phyloP scores from a whole-genome alignment of 2,113 vertebrate species.

The Marmota monax region DNA sequence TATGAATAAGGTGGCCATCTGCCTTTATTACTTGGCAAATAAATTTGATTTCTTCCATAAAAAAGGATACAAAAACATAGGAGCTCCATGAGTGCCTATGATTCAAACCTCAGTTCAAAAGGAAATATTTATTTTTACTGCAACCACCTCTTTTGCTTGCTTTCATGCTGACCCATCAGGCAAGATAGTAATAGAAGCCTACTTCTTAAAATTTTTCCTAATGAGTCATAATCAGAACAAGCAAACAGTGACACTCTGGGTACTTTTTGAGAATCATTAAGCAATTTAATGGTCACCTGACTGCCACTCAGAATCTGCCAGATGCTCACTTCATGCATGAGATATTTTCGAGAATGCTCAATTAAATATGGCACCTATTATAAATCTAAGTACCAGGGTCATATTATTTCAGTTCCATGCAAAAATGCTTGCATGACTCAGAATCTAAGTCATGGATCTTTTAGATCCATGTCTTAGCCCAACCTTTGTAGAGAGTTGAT shows the following conservation, averaged over 20 bases:
- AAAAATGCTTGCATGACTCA: slow-evolving; percentile 1
- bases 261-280: slow-evolving; percentile 13
- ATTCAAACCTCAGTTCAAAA: background rate
- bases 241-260: background rate
- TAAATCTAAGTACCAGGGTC: background rate
- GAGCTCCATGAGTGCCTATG: background rate
- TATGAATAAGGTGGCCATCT: background rate
- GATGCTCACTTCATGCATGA: background rate
- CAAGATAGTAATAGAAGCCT: background rate
- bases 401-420: background rate
- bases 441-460: slow-evolving; percentile 10
- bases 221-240: background rate
- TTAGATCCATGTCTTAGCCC: slow-evolving; percentile 27
- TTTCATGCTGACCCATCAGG: background rate
- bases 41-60: slow-evolving; percentile 36
- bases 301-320: background rate
- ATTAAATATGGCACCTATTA: background rate
- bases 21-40: background rate
- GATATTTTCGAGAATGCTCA: background rate
- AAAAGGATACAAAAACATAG: background rate
- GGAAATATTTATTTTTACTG: background rate
- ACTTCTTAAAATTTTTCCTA: slow-evolving; percentile 32
- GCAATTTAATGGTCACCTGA: background rate
- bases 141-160: background rate
- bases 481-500: background rate